Evolutionary conservation across 2,888 invertebrate species (phyloP).

Genomic region (Drosophila neotestacea): DNA sequence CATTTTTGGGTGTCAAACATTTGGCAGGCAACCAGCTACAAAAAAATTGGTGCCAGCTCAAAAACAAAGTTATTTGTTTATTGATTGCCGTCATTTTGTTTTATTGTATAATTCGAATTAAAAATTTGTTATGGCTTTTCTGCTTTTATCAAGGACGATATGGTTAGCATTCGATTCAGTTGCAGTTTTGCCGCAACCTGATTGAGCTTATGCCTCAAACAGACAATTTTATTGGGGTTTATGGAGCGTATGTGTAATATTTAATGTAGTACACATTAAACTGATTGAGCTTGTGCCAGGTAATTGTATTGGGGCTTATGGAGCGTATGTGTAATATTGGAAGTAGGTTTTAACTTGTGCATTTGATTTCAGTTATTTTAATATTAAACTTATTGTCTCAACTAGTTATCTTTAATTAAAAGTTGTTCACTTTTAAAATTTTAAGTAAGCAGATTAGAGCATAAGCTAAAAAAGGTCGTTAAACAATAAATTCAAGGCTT

Average conservation of each 20-base stretch:
- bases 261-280: not conserved
- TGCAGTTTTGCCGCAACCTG: conserved; percentile 36
- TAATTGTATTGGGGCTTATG: not conserved
- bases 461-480: too few species aligned
- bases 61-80: conserved; percentile 69
- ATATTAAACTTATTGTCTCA: not conserved
- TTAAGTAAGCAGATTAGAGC: too few species aligned
- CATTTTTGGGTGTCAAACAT: conserved; percentile 27
- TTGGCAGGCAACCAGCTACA: conserved; percentile 32
- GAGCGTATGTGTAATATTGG: not conserved
- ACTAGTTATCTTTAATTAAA: too few species aligned
- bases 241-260: conserved; percentile 29
- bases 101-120: conserved; percentile 63
- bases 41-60: conserved; percentile 59
- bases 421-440: too few species aligned
- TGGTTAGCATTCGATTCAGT: conserved; percentile 25
- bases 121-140: conserved; percentile 18
- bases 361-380: not conserved
- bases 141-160: conserved; percentile 51
- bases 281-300: not conserved
- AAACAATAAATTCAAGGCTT: too few species aligned
- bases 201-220: conserved; percentile 23
- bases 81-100: conserved; percentile 72
- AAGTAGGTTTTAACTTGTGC: not conserved
- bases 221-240: conserved; percentile 23